phyloP scores from a whole-genome alignment of 1,140 invertebrate species.

The Cydia amplana region DNA sequence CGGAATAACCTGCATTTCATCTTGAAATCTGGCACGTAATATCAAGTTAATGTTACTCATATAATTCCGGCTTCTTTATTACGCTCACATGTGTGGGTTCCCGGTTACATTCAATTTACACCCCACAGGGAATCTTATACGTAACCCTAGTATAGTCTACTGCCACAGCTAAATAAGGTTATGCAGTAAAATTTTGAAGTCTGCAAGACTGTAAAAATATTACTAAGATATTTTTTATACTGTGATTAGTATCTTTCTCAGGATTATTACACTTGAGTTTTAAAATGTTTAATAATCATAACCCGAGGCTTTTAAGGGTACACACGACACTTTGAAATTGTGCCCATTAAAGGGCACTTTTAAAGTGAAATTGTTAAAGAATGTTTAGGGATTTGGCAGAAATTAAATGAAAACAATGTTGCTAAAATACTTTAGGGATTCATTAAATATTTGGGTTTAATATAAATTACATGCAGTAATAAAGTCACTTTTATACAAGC shows the following conservation, averaged over 20 bases:
- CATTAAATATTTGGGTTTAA: too few relatives aligned
- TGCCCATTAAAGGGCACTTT: not conserved
- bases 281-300: conserved; percentile 33
- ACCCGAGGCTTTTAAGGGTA: conserved; percentile 7
- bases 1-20: conserved; percentile 9
- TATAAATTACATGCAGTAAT: too few relatives aligned
- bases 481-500: too few relatives aligned
- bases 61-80: conserved; percentile 31
- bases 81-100: conserved; percentile 21
- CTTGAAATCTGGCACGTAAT: conserved; percentile 18
- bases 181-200: not conserved
- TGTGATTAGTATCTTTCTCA: conserved; percentile 15
- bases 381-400: not conserved
- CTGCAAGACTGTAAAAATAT: not conserved
- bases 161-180: conserved; percentile 6
- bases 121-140: conserved; percentile 6
- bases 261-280: conserved; percentile 12
- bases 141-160: conserved; percentile 3
- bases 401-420: conserved; percentile 6
- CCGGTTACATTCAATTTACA: conserved; percentile 27
- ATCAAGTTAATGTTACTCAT: conserved; percentile 30
- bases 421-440: not conserved
- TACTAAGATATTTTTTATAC: not conserved
- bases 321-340: conserved; percentile 7
- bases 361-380: conserved; percentile 4